Conservation (phyloP, 64 coral and sea anemone species). For the Porites lutea region DNA sequence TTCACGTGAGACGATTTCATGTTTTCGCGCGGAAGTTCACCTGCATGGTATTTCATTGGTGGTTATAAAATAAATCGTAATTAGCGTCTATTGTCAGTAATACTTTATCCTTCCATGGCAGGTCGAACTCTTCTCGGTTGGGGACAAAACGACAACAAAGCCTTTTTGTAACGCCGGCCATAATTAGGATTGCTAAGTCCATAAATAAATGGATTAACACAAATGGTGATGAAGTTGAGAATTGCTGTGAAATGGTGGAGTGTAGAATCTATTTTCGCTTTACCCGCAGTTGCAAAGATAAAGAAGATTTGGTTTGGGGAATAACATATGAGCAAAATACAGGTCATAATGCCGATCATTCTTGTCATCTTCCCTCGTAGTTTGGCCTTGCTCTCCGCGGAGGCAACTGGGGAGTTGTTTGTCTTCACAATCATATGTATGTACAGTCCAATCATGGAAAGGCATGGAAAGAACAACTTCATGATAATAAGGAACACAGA, state of each 20-base stretch:
- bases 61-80: no score
- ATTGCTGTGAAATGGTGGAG: constrained; percentile 6
- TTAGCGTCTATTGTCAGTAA: no score
- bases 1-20: no score
- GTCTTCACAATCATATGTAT: constrained; percentile 41
- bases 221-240: constrained; percentile 45
- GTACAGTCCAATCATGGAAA: constrained; percentile 45
- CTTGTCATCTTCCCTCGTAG: constrained; percentile 26
- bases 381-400: constrained; percentile 3
- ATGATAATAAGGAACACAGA: neutral
- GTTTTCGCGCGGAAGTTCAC: no score
- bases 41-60: no score
- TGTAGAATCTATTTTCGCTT: neutral
- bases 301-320: constrained; percentile 44
- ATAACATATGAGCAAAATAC: constrained; percentile 49
- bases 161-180: constrained; percentile 25
- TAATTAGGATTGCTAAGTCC: constrained; percentile 53
- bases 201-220: constrained; percentile 63
- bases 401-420: neutral
- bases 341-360: constrained; percentile 32
- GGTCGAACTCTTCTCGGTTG: neutral
- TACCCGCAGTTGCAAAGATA: neutral
- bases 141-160: neutral
- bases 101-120: no score
- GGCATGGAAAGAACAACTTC: neutral